A percentile compares a stretch with the other conserved stretches of the same genome.
phyloP scores from a whole-genome alignment of 64 coral and sea anemone species.

The Dendronephthya gigantea region DNA sequence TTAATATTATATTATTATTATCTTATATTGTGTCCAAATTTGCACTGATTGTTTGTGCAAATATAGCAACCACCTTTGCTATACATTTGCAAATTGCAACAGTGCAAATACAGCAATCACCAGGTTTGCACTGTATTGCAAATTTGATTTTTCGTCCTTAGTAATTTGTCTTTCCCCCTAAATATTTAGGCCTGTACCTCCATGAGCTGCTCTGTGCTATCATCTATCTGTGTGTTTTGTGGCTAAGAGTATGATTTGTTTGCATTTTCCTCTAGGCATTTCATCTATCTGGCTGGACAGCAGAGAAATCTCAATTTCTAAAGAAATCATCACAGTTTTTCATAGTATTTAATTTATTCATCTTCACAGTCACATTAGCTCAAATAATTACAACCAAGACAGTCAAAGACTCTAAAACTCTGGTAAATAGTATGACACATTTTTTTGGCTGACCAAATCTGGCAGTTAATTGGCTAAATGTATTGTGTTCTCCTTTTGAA shows the following conservation, averaged over 20 bases:
- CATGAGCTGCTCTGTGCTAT: background rate
- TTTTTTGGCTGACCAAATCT: too few species aligned
- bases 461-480: too few species aligned
- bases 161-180: too few species aligned
- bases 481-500: too few species aligned
- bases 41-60: too few species aligned
- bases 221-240: background rate
- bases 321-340: slow-evolving; percentile 73
- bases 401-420: slow-evolving; percentile 4
- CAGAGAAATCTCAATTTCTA: slow-evolving; percentile 74
- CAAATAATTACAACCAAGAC: slow-evolving; percentile 49
- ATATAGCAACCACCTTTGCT: too few species aligned
- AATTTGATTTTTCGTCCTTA: too few species aligned
- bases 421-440: background rate
- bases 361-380: slow-evolving; percentile 50
- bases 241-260: background rate
- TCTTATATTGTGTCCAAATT: too few species aligned
- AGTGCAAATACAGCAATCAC: too few species aligned
- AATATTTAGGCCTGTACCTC: background rate
- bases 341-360: slow-evolving; percentile 64
- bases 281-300: slow-evolving; percentile 64
- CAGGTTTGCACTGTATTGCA: too few species aligned
- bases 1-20: too few species aligned
- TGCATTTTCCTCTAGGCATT: slow-evolving; percentile 53
- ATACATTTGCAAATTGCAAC: too few species aligned